Conservation (phyloP, 2,888 invertebrate genomes). For the Chalcosyrphus nemorum region DNA sequence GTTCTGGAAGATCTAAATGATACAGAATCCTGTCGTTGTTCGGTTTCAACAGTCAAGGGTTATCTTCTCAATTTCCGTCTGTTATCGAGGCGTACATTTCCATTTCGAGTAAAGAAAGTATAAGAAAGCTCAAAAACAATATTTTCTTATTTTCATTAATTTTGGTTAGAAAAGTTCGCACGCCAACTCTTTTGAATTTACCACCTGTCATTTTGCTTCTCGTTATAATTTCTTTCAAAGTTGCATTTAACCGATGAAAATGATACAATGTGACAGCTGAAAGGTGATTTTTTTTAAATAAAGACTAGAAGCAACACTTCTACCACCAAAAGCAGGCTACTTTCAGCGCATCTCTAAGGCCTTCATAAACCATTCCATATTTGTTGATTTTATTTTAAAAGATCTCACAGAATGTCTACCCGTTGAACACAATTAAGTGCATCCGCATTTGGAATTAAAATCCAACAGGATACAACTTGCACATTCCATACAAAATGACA, state of each 20-base stretch:
- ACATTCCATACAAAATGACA: constrained; percentile 5
- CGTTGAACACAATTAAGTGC: constrained; percentile 30
- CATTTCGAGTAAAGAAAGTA: no score
- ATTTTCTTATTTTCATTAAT: no score
- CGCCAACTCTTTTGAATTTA: background rate
- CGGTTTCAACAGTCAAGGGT: no score
- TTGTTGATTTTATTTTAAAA: background rate
- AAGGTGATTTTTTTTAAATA: background rate
- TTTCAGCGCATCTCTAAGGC: background rate
- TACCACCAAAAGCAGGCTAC: background rate
- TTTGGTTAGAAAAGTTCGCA: no score
- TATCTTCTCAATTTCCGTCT: no score
- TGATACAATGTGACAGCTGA: background rate
- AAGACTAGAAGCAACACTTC: background rate
- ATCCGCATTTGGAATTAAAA: constrained; percentile 25
- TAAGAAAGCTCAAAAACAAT: no score
- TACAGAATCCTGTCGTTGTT: no score
- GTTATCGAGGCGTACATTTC: no score
- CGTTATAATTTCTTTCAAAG: background rate
- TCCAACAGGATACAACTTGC: constrained; percentile 2
- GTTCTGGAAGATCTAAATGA: no score
- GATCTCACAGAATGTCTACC: background rate
- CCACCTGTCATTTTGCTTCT: background rate
- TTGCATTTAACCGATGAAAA: background rate
- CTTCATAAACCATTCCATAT: constrained; percentile 10